phyloP scores from a whole-genome alignment of 2,797 vertebrate species.

The Paedocypris micromegethes region DNA sequence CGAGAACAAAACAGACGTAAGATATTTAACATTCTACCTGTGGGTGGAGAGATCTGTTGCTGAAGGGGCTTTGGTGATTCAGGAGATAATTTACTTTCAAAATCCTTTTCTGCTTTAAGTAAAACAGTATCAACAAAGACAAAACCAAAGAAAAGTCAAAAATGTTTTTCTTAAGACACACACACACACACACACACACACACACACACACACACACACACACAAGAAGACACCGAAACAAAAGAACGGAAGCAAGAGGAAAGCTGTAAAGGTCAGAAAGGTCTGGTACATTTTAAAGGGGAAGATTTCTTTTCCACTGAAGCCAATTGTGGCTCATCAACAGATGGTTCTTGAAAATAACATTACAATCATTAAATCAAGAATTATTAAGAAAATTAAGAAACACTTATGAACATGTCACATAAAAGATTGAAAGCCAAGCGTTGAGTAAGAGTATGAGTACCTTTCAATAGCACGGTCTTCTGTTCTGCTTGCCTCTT shows the following conservation, averaged over 20 bases:
- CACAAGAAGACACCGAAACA: no score
- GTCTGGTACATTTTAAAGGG: conserved; percentile 25
- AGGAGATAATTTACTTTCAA: conserved; percentile 51
- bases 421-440: not conserved
- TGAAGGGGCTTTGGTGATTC: conserved; percentile 49
- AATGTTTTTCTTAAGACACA: not conserved
- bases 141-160: conserved; percentile 9
- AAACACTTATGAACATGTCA: not conserved
- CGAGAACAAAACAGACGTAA: conserved; percentile 8
- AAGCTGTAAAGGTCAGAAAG: not conserved
- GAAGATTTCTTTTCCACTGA: conserved; percentile 35
- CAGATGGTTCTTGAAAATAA: conserved; percentile 49
- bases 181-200: conserved; percentile 10
- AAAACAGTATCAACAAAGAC: conserved; percentile 49
- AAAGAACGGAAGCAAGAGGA: no score
- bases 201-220: not conserved
- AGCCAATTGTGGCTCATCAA: conserved; percentile 42
- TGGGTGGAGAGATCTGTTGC: conserved; percentile 64
- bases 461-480: no score
- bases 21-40: conserved; percentile 69
- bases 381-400: not conserved
- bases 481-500: no score
- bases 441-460: not conserved
- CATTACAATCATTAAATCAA: conserved; percentile 25
- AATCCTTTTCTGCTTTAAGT: conserved; percentile 59